Conservation (phyloP, 2,797 vertebrate species). For the Amazona finschi region DNA sequence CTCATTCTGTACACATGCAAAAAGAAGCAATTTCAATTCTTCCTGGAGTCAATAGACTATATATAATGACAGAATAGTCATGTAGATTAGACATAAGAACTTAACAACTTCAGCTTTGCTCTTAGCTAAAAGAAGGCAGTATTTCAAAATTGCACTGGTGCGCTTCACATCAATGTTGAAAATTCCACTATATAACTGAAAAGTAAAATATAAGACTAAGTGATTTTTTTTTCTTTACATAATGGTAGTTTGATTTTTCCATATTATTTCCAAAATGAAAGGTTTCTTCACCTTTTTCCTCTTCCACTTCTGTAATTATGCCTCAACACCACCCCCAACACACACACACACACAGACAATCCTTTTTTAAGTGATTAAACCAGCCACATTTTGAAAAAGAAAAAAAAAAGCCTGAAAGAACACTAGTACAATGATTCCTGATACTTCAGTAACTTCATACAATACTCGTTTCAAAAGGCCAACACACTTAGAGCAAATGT, state of each 20-base stretch:
- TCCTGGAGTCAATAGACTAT: neutral
- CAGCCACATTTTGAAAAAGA: neutral
- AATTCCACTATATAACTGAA: neutral
- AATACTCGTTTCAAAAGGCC: neutral
- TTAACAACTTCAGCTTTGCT: neutral
- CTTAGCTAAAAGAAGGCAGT: neutral
- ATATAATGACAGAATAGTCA: neutral
- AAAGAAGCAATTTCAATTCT: neutral
- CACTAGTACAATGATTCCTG: neutral
- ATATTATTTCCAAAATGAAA: neutral
- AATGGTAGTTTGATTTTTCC: neutral
- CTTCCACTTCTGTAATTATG: neutral
- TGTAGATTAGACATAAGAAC: neutral
- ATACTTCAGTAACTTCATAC: neutral
- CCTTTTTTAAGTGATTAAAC: neutral
- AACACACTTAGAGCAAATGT: neutral
- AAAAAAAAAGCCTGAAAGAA: neutral
- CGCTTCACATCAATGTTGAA: neutral
- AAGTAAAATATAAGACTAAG: neutral
- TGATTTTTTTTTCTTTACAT: neutral
- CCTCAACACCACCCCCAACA: neutral
- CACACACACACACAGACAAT: rapidly evolving
- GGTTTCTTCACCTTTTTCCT: neutral
- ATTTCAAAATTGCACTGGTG: neutral
- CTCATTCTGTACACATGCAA: neutral